Evolutionary conservation across 1,140 invertebrate genomes (phyloP), one percentile per base, ranked within the genome.

Genomic region (Colletes latitarsis): DNA sequence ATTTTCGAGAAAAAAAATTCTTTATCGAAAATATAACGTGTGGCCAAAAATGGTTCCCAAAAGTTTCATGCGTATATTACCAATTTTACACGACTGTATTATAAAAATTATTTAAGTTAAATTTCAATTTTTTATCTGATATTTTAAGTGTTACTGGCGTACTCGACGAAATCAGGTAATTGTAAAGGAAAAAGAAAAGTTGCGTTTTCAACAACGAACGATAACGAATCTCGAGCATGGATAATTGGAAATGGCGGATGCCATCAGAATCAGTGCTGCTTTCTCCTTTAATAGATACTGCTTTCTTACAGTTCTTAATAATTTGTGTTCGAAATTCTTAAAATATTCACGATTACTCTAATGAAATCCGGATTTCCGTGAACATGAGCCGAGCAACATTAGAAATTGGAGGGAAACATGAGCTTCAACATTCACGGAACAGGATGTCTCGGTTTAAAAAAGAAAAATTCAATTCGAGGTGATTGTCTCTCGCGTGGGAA

Each of bases 361-460:
- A 74, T 41, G 46, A 52, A 52, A 63, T 63, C 41, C 46, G 72
- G 72, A 74, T 41, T 17, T 74, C 46, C 72, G 21, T 17, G 21
- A 49, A 74, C 30, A 74, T 21, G 71, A n/a, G 58, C 4, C 21
- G 71, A n/a, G 58, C 4, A 14, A 0, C 21, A 74, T 71, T 74
- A 52, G 43, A 63, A 63, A 74, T 63, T 41, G 43, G 30, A 19
- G 12, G 46, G 21, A 74, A 41, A 21, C 30, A 39, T n/a, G 49
- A 43, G 52, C 46, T 15, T 55, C 41, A 19, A 19, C n/a, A 19
- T 46, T 66, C 21, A 21, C 30, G 14, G 30, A 62, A 39, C 30
- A 62, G 21, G 14, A 14, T 52, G 15, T 6, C 49, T 53, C 39
- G 30, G 15, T 72, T 72, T 46, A 41, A 30, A 41, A 30, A 57